Base-by-base conservation (phyloP, 2,888 invertebrate species). In the Drosophila stalkeri region DNA sequence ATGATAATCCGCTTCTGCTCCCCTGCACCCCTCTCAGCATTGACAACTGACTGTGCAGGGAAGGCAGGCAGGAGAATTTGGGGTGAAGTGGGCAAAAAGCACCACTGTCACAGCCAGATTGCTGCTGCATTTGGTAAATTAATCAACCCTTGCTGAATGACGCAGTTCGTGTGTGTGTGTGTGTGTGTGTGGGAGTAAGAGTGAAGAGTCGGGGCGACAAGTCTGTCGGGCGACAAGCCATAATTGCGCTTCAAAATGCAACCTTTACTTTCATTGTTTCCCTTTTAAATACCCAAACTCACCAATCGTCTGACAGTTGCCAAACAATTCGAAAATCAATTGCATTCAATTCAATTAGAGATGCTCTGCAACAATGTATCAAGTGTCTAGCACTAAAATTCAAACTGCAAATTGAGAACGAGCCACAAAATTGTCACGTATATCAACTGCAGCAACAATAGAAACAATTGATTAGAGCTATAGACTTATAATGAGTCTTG, bases 191-290 rank as follows among this genome's bases (percentile, higher is more conserved):
- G 37, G 18, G 12, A 31, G 47, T n/a, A n/a, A 14, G 18, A 6
- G 27, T 1, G 27, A 27, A 27, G 27, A 6, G 27, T 27, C 6
- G 7, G 7, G 18, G 33, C n/a, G 11, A 41, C 33, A 39, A 65
- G 64, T 64, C 74, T 73, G 64, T 37, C 20, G 69, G 73, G 78
- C 71, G 75, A 79, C 82, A 80, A 49, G 65, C 63, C 73, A 83
- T 86, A 85, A 85, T 84, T 83, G 78, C 80, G 84, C 70, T 83
- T 76, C 72, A 80, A 80, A 83, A 83, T 80, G 83, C 67, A 71
- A 23, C 52, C 63, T 44, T 44, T 54, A 41, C 39, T 27, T 33
- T 75, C 64, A 61, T 64, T 68, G 63, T 74, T 60, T 41, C 41
- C 27, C 44, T 51, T 67, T 59, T 37, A 47, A 55, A 55, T 62